phyloP scores from a whole-genome alignment of 2,888 invertebrate genomes.

The Yponomeuta cagnagella region DNA sequence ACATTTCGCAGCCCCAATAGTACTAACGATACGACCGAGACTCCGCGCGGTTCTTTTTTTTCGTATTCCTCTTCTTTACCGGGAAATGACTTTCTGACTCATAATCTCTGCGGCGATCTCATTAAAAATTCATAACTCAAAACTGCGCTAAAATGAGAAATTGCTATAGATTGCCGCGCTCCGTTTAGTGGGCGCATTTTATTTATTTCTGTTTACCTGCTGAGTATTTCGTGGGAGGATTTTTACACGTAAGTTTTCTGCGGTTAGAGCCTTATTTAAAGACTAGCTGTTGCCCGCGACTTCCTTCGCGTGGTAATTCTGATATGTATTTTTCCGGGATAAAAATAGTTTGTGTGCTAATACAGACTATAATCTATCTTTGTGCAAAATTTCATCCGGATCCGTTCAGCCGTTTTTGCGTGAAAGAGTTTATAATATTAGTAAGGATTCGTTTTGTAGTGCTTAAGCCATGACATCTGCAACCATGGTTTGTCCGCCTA shows the following conservation, averaged over 20 bases:
- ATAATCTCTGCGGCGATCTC: constrained; percentile 77
- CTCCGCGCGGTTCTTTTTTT: constrained; percentile 53
- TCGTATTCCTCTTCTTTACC: constrained; percentile 60
- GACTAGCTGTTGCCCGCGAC: too few species aligned
- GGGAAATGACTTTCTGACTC: constrained; percentile 77
- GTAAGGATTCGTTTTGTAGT: too few species aligned
- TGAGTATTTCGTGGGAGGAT: background rate
- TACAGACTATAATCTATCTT: too few species aligned
- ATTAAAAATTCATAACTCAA: constrained; percentile 79
- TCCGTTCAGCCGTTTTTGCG: too few species aligned
- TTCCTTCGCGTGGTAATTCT: too few species aligned
- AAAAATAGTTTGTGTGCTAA: too few species aligned
- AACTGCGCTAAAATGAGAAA: constrained; percentile 73
- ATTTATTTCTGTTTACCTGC: background rate
- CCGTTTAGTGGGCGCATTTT: background rate
- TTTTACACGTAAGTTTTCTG: background rate
- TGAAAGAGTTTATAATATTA: too few species aligned
- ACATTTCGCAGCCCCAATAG: constrained; percentile 39
- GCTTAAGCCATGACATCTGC: too few species aligned
- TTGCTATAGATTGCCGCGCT: constrained; percentile 23
- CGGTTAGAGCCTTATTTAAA: too few species aligned
- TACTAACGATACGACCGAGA: constrained; percentile 62
- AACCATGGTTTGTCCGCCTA: too few species aligned
- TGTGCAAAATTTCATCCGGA: too few species aligned
- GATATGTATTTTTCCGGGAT: too few species aligned